These are phyloP conservation scores for Eurytoma californica DNA, from an alignment of 2,888 invertebrate genomes.

Conservation along the genomic window DNA sequence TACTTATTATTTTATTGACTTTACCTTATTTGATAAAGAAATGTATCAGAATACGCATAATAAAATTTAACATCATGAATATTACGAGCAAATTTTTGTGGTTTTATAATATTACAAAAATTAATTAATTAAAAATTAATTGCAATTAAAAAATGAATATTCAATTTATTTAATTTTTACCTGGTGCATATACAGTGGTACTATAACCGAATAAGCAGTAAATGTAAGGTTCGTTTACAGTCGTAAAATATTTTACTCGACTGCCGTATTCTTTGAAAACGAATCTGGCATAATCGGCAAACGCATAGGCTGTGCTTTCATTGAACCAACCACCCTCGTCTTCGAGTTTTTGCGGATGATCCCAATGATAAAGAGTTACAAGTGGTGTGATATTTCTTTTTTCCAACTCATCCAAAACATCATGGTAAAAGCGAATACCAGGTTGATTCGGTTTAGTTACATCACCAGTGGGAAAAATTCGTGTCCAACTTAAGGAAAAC, in stretches of 20 bases:
- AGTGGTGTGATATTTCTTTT: slow-evolving; percentile 78
- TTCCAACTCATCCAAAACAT: slow-evolving; percentile 78
- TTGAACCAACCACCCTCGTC: slow-evolving; percentile 81
- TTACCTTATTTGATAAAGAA: too few relatives aligned
- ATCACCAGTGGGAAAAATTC: slow-evolving; percentile 81
- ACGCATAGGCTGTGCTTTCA: slow-evolving; percentile 79
- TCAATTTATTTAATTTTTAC: slow-evolving; percentile 10
- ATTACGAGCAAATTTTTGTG: too few relatives aligned
- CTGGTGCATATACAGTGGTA: slow-evolving; percentile 54
- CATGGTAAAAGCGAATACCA: slow-evolving; percentile 81
- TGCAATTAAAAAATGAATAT: too few relatives aligned
- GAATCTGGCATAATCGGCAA: slow-evolving; percentile 80
- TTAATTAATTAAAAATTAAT: too few relatives aligned
- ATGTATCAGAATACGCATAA: too few relatives aligned
- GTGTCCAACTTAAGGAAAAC: slow-evolving; percentile 82
- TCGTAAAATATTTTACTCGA: slow-evolving; percentile 83
- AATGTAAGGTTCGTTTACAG: slow-evolving; percentile 85
- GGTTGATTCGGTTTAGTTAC: slow-evolving; percentile 76
- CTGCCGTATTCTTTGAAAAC: slow-evolving; percentile 80
- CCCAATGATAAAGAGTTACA: slow-evolving; percentile 83
- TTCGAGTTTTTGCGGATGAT: slow-evolving; percentile 79
- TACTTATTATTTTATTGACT: too few relatives aligned
- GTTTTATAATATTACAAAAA: too few relatives aligned
- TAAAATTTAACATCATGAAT: too few relatives aligned
- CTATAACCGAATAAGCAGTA: slow-evolving; percentile 78